Percentiles rank a stretch among this genome's conserved stretches.
These are phyloP conservation scores for Progne subis DNA, from an alignment of 2,113 vertebrate species.

Conservation along the genomic window DNA sequence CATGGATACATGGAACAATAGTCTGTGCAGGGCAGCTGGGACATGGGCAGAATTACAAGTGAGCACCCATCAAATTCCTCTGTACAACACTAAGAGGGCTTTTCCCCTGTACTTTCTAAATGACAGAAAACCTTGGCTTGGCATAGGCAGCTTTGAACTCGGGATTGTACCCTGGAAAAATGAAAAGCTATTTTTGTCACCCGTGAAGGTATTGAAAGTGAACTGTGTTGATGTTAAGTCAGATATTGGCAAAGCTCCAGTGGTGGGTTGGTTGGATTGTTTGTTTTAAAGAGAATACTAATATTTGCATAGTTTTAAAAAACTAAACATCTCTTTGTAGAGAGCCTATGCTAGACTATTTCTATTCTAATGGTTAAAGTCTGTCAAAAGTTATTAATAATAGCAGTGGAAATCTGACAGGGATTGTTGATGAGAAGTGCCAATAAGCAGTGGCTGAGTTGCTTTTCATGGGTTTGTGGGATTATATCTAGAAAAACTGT, in stretches of 20 bases:
- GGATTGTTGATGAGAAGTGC: neutral
- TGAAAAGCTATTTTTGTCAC: neutral
- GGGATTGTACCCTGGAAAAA: neutral
- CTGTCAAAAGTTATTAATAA: neutral
- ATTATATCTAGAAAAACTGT: neutral
- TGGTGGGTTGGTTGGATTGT: neutral
- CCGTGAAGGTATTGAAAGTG: neutral
- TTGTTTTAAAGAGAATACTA: neutral
- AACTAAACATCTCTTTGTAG: neutral
- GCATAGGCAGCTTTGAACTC: neutral
- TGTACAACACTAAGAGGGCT: neutral
- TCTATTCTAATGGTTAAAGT: neutral
- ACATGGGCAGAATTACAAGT: slow-evolving; percentile 49
- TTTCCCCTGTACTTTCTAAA: neutral
- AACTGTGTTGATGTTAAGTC: neutral
- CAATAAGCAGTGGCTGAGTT: neutral
- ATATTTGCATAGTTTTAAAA: neutral
- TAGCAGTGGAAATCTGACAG: neutral
- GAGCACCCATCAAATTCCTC: neutral
- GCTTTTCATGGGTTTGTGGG: neutral
- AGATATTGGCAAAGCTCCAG: neutral
- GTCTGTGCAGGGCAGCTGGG: slow-evolving; percentile 20
- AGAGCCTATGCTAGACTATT: neutral
- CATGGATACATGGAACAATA: slow-evolving; percentile 9
- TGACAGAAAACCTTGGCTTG: neutral